Evolutionary conservation across 2,113 vertebrate genomes (phyloP).

Genomic region (Stictonetta naevosa): DNA sequence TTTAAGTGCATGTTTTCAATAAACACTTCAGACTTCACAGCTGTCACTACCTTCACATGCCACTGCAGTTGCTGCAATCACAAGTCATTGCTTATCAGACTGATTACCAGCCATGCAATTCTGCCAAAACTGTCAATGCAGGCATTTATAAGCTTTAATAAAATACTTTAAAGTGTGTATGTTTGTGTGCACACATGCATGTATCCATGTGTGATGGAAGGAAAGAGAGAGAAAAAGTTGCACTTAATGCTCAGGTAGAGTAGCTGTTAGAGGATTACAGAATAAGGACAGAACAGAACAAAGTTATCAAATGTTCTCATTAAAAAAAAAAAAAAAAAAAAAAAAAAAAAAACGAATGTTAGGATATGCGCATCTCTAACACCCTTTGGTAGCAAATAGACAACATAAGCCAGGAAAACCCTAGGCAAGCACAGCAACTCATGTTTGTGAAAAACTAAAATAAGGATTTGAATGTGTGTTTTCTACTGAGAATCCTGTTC

Average conservation of each 20-base stretch:
- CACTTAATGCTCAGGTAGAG: background rate
- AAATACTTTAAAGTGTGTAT: background rate
- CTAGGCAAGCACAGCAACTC: accelerated
- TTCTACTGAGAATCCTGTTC: background rate
- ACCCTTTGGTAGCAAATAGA: background rate
- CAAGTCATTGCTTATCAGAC: slow-evolving; percentile 15
- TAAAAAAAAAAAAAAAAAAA: background rate
- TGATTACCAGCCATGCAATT: background rate
- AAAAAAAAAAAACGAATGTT: background rate
- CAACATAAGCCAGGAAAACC: background rate
- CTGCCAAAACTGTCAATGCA: background rate
- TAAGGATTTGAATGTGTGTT: background rate
- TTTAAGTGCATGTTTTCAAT: slow-evolving; percentile 25
- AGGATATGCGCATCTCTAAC: background rate
- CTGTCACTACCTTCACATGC: background rate
- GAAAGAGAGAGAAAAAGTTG: background rate
- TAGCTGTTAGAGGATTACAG: background rate
- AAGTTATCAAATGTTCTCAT: background rate
- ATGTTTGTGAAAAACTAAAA: background rate
- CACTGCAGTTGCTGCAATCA: background rate
- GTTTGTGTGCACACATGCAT: background rate
- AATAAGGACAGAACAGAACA: background rate
- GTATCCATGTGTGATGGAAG: background rate
- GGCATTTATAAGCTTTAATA: slow-evolving; percentile 9
- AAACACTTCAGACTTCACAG: background rate